phyloP scores from a whole-genome alignment of 2,888 invertebrate genomes.

The Tenodera sinensis region DNA sequence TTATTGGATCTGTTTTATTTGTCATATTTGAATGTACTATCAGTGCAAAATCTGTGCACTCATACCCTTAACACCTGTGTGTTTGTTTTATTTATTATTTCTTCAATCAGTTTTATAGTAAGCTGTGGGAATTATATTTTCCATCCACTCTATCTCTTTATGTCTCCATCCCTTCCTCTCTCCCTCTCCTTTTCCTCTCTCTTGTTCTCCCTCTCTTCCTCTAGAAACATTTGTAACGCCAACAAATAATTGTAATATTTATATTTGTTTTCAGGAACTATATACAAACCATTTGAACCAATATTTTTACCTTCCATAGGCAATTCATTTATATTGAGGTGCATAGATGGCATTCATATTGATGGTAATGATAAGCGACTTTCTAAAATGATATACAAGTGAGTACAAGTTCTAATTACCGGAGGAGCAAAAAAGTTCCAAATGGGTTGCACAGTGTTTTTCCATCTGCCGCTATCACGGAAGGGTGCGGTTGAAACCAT shows the following conservation, averaged over 20 bases:
- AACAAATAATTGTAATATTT: not conserved
- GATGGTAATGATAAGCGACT: conserved; percentile 49
- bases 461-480: too few species aligned
- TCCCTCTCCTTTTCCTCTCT: not conserved
- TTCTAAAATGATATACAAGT: conserved; percentile 47
- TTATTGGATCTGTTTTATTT: too few species aligned
- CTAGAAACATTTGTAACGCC: not conserved
- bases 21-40: too few species aligned
- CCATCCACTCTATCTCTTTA: too few species aligned
- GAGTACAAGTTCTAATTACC: not conserved
- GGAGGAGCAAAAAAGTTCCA: too few species aligned
- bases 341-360: conserved; percentile 47
- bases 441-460: too few species aligned
- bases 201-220: not conserved
- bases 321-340: conserved; percentile 50
- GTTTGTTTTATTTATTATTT: too few species aligned
- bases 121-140: too few species aligned
- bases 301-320: conserved; percentile 47
- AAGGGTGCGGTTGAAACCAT: too few species aligned
- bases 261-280: conserved; percentile 31
- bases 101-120: too few species aligned
- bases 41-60: too few species aligned
- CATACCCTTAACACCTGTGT: too few species aligned
- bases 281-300: conserved; percentile 48
- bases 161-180: not conserved